Conservation (phyloP, 2,113 vertebrate genomes). For the Cavia aperea region DNA sequence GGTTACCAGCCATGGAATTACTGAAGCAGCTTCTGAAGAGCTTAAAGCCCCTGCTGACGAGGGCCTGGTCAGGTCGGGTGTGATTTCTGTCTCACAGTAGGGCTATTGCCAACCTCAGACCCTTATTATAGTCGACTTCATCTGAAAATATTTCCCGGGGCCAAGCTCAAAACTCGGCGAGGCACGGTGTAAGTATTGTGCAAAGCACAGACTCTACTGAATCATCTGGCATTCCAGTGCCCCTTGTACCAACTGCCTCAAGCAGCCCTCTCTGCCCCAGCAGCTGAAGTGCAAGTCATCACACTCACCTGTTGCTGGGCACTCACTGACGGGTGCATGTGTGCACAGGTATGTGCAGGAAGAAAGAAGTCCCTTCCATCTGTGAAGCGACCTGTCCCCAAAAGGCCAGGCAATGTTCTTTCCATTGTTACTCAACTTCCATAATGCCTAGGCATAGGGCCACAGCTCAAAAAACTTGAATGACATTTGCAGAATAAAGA, state of each 20-base stretch:
- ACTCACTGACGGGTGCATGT: neutral
- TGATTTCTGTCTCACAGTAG: neutral
- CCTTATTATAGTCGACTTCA: neutral
- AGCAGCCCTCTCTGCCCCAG: neutral
- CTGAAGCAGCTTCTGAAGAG: neutral
- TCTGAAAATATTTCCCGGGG: neutral
- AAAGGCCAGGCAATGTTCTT: neutral
- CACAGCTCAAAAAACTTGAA: neutral
- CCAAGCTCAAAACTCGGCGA: neutral
- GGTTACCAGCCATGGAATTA: neutral
- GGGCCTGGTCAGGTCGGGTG: too few species aligned
- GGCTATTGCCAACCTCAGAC: neutral
- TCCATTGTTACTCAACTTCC: neutral
- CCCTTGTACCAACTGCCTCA: neutral
- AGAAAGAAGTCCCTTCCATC: neutral
- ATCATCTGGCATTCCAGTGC: neutral
- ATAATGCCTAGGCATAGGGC: neutral
- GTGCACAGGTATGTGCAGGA: accelerated
- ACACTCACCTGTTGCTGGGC: neutral
- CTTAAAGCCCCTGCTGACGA: neutral
- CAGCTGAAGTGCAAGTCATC: neutral
- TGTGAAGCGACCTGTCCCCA: neutral
- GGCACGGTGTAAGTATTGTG: accelerated
- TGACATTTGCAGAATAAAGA: neutral
- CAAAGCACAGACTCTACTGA: neutral